These are phyloP conservation scores for Scelioninae gen. 1 DNA, from an alignment of 2,888 invertebrate species.

Conservation along the genomic window DNA sequence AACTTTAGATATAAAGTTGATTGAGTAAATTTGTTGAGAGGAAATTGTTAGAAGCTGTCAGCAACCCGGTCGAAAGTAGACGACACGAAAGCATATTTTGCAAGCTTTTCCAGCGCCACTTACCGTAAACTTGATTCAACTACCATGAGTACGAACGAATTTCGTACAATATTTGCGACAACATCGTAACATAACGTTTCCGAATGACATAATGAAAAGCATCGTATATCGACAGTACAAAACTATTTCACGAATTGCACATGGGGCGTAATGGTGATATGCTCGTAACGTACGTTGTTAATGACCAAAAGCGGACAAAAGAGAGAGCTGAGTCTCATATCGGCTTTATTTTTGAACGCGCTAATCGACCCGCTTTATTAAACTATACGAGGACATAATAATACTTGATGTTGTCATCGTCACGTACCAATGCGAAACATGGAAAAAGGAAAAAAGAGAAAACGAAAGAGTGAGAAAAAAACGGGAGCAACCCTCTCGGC, in stretches of 20 bases:
- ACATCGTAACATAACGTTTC: slow-evolving; percentile 20
- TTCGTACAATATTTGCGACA: slow-evolving; percentile 5
- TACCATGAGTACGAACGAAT: neutral
- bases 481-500: slow-evolving; percentile 74
- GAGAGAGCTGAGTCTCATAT: neutral
- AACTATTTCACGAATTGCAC: slow-evolving; percentile 2
- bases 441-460: too few species aligned
- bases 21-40: neutral
- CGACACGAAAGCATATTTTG: neutral
- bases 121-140: neutral
- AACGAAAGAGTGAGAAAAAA: too few species aligned
- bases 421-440: slow-evolving; percentile 40
- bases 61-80: neutral
- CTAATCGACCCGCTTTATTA: too few species aligned
- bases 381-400: slow-evolving; percentile 34
- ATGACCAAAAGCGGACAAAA: slow-evolving; percentile 18
- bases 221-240: slow-evolving; percentile 9
- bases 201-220: slow-evolving; percentile 18
- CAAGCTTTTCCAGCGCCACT: slow-evolving; percentile 5
- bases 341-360: slow-evolving; percentile 28
- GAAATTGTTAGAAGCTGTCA: neutral
- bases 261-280: too few species aligned
- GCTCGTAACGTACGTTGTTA: slow-evolving; percentile 2
- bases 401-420: slow-evolving; percentile 37
- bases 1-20: neutral